A percentile compares a stretch with the other conserved stretches of the same genome.
Conservation (phyloP, 2,888 invertebrate species). For the Aelia acuminata region DNA sequence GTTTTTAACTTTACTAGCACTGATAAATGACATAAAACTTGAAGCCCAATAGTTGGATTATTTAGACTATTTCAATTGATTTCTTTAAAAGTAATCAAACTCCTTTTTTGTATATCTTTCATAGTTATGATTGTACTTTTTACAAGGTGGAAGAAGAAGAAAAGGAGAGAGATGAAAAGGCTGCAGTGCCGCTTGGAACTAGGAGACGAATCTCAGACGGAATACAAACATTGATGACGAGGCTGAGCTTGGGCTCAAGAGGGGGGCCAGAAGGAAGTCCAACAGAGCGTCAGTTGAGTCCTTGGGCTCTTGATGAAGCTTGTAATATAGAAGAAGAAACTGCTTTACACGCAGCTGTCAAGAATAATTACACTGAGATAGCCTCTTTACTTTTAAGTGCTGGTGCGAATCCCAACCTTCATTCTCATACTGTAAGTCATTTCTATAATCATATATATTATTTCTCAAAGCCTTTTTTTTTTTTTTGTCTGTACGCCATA, state of each 20-base stretch:
- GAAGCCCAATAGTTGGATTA: no score
- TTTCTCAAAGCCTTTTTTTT: no score
- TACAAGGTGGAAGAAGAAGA: conserved; percentile 61
- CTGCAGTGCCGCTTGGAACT: conserved; percentile 67
- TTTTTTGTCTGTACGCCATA: no score
- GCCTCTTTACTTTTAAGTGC: conserved; percentile 79
- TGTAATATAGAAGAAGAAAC: conserved; percentile 86
- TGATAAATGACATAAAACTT: no score
- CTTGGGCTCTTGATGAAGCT: conserved; percentile 78
- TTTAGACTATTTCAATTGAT: no score
- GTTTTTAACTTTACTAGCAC: background rate
- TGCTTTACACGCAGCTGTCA: conserved; percentile 85
- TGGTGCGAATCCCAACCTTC: conserved; percentile 86
- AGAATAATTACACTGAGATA: conserved; percentile 81
- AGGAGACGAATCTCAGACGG: conserved; percentile 86
- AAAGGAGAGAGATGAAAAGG: conserved; percentile 63
- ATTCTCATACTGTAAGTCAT: conserved; percentile 70
- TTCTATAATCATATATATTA: background rate
- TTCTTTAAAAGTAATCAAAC: no score
- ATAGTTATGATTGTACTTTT: background rate
- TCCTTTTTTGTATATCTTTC: background rate
- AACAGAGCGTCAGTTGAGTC: conserved; percentile 74
- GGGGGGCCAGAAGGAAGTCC: conserved; percentile 68
- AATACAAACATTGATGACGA: conserved; percentile 89
- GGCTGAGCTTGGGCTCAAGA: conserved; percentile 75